Evolutionary conservation across 2,113 vertebrate genomes (phyloP), one percentile per base, ranked within the genome.

Genomic region (Dicerorhinus sumatrensis): DNA sequence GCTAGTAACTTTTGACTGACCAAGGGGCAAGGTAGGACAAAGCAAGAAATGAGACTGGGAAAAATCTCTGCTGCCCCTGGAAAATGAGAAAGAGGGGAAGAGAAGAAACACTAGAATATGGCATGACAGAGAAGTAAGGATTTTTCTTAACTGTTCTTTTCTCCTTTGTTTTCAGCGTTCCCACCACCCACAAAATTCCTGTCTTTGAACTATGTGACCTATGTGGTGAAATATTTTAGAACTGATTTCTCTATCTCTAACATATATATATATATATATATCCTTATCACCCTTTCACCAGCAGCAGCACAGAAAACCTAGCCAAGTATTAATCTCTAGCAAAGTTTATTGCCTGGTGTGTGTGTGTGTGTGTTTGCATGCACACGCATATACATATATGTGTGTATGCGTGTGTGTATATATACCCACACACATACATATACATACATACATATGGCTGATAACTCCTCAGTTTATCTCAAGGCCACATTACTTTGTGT

Each of bases 391-490:
- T 2, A 23, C 14, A 3, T 63, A 17, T 42, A 14, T 39, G 13
- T 54, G 9, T 58, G 2, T 42, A 13, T 23, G 25, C 25, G n/a
- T 60, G 12, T 2, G 14, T 76, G 27, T 18, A 8, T 51, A 31
- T 21, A 5, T n/a, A 8, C 2, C 18, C 3, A 27, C 13, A 62
- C 33, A 48, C 4, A 18, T 9, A 2, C 33, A 9, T 27, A 6
- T 5, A 65, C 16, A 33, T 21, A 42, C 14, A 42, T 80, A 20
- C 42, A 20, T 10, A 14, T 81, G 84, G 65, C 72, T 79, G 85
- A 21, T 79, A 81, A 79, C 48, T 56, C 94, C 63, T 89, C 84
- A 93, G 80, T 93, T 48, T 95, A 56, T 79, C 56, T 88, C 36
- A 58, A 67, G 36, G 17, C 77, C 54, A 20, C 27, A 25, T 46